phyloP scores from a whole-genome alignment of 2,113 vertebrate species.

The Semicossyphus pulcher region DNA sequence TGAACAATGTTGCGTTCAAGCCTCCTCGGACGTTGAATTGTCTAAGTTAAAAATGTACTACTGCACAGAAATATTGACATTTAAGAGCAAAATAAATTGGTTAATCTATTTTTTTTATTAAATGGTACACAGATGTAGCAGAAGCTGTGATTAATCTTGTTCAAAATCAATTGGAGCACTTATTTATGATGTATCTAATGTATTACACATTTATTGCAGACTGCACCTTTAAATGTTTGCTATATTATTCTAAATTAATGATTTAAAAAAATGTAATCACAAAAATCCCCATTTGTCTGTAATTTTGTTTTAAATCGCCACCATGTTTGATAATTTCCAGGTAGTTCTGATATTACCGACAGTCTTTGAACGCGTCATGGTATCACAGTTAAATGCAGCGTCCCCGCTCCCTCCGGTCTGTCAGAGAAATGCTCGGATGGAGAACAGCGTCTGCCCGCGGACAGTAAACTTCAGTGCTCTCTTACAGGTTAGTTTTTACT shows the following conservation, averaged over 20 bases:
- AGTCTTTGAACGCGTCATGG: background rate
- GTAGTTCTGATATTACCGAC: background rate
- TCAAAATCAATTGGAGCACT: too few species aligned
- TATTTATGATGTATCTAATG: background rate
- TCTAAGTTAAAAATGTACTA: rapidly evolving
- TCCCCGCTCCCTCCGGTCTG: background rate
- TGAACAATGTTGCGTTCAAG: background rate
- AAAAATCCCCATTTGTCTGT: rapidly evolving
- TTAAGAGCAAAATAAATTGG: background rate
- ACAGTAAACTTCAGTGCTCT: background rate
- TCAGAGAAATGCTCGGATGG: slow-evolving; percentile 3
- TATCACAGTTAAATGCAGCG: background rate
- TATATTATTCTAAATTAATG: background rate
- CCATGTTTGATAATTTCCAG: too few species aligned
- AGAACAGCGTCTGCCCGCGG: slow-evolving; percentile 4
- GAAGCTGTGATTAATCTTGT: too few species aligned
- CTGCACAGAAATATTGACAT: background rate
- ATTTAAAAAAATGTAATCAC: background rate
- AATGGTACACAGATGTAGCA: background rate
- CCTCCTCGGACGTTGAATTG: background rate
- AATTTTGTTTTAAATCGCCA: background rate
- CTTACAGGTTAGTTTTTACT: slow-evolving; percentile 30
- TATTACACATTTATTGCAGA: too few species aligned
- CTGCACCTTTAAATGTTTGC: background rate
- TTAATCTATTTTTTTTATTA: background rate